Evolutionary conservation across 2,113 vertebrate genomes (phyloP).

Genomic region (Phaethon lepturus): DNA sequence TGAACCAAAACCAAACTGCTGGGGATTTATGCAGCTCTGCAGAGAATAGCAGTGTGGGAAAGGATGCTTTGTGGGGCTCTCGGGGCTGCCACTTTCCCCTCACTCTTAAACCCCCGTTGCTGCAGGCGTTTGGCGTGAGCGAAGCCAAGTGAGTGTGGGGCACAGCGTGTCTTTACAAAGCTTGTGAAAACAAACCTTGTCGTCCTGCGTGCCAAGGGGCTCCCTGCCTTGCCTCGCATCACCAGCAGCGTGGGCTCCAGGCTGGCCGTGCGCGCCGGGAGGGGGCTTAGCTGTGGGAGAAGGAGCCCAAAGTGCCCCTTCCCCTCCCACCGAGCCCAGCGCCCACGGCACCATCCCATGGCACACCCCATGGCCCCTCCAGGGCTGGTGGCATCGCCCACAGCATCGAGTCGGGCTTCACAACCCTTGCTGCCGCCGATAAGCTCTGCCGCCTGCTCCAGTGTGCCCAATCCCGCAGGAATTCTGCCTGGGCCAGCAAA

Average conservation of each 20-base stretch:
- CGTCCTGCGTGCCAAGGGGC: accelerated
- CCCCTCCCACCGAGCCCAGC: accelerated
- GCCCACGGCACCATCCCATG: background rate
- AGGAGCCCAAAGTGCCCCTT: background rate
- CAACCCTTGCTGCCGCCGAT: background rate
- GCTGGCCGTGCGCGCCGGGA: accelerated
- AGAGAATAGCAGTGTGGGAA: background rate
- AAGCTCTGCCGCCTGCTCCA: background rate
- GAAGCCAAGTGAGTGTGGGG: accelerated
- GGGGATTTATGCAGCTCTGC: background rate
- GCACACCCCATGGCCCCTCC: background rate
- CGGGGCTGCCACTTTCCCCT: background rate
- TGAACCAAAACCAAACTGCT: background rate
- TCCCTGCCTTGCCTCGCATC: background rate
- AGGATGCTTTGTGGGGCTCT: background rate
- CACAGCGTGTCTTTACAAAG: background rate
- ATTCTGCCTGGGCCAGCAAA: background rate
- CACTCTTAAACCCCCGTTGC: background rate
- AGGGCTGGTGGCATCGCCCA: background rate
- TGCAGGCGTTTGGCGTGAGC: background rate
- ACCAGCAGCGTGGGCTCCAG: background rate
- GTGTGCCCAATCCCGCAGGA: background rate
- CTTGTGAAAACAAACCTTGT: background rate
- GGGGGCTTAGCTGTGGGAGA: background rate
- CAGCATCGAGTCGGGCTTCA: background rate